Evolutionary conservation across 1,140 invertebrate species (phyloP), one percentile per base, ranked within the genome.

Genomic region (Cyphomyrmex costatus): DNA sequence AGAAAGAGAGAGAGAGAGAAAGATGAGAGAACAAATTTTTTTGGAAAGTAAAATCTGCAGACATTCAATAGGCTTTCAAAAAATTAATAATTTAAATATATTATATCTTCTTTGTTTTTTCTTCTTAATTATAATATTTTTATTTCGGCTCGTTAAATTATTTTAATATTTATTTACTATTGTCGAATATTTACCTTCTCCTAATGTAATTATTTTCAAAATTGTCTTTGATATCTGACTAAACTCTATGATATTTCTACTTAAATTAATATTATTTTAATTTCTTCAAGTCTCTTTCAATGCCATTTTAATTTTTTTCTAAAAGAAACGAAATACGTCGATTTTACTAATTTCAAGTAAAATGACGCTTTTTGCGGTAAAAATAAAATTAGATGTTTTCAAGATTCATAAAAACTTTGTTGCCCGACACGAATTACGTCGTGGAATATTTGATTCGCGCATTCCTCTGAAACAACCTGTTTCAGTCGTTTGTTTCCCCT

Each of bases 391-490:
- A 24, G 6, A 56, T 70, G n/a, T 56, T 36, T 21, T 36, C 21
- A 16, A 80, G 33, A 33, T 79, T 68, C 42, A 10, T n/a, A 53
- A 24, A 53, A 68, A 70, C 36, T 24, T 49, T 6, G 3, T 24
- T 70, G 46, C 36, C 49, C 46, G 63, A 36, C 46, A 21, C 30
- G 58, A 77, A n/a, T 46, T 58, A 58, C n/a, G 46, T 51, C 42
- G 42, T 53, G 46, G 46, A 56, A 70, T 24, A 63, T 70, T 68
- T 53, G 49, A 70, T 80, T 70, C 46, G 49, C 63, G 49, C 77
- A 70, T 53, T 80, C 63, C 46, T 80, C 49, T 16, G 30, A 21
- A 68, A 80, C 36, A 70, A 80, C 77, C 77, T 70, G 77, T 80
- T 80, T 51, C 71, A 49, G 19, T 36, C 42, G 80, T 83, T 53